A percentile compares a stretch with the other conserved stretches of the same genome.
These are phyloP conservation scores for Hoplodrina blanda DNA, from an alignment of 2,888 invertebrate species.

Conservation along the genomic window DNA sequence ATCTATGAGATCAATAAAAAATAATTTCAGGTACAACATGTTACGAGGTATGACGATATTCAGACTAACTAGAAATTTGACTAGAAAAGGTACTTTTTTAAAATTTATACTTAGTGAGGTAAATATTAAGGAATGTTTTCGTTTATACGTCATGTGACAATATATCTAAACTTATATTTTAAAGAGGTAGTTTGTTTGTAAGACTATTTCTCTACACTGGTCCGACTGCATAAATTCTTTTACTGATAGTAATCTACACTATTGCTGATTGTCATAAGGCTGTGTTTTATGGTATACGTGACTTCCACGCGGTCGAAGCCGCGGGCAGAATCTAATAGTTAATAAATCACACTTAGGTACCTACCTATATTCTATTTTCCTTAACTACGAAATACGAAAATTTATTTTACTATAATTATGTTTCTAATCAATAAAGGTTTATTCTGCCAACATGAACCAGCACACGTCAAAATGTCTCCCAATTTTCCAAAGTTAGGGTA, in stretches of 20 bases:
- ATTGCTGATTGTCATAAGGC: not conserved
- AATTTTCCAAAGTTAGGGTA: no score
- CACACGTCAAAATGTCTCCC: no score
- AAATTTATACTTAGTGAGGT: not conserved
- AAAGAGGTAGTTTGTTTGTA: not conserved
- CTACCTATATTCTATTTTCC: no score
- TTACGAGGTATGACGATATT: conserved; percentile 1
- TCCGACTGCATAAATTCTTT: not conserved
- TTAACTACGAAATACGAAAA: not conserved
- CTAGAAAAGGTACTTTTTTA: conserved; percentile 9
- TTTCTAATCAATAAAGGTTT: not conserved
- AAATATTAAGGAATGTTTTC: not conserved
- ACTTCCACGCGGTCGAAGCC: not conserved
- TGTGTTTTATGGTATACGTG: not conserved
- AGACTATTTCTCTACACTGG: not conserved
- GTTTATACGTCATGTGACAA: no score
- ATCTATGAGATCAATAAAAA: conserved; percentile 13
- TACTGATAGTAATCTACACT: not conserved
- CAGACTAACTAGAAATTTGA: not conserved
- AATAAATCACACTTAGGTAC: not conserved
- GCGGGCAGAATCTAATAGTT: not conserved
- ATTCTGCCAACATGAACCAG: no score
- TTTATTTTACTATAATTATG: not conserved
- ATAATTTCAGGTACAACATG: conserved; percentile 1
- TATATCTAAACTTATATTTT: no score